Conservation (phyloP, 1,140 invertebrate species). For the Aradophagus sp. region DNA sequence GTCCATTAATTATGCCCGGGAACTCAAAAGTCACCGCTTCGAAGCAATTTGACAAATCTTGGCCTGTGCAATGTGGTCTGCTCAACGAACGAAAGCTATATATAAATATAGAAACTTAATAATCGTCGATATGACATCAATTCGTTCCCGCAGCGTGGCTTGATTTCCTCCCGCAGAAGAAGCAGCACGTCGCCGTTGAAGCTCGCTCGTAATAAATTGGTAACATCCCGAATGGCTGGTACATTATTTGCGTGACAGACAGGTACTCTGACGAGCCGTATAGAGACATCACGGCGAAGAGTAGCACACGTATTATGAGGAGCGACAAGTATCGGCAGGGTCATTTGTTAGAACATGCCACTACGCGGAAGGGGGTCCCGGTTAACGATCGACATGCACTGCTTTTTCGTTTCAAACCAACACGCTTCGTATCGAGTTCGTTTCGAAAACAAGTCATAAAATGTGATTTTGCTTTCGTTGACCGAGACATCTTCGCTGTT, state of each 20-base stretch:
- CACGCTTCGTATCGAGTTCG: slow-evolving; percentile 19
- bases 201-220: slow-evolving; percentile 41
- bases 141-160: slow-evolving; percentile 16
- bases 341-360: slow-evolving; percentile 57
- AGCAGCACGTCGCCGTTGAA: slow-evolving; percentile 4
- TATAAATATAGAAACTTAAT: no score
- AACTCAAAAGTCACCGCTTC: slow-evolving; percentile 22
- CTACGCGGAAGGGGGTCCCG: slow-evolving; percentile 50
- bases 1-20: slow-evolving; percentile 16
- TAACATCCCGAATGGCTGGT: slow-evolving; percentile 37
- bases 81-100: no score
- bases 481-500: no score
- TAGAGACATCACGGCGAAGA: slow-evolving; percentile 51
- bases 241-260: slow-evolving; percentile 49
- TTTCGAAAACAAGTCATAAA: slow-evolving; percentile 25
- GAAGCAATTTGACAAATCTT: slow-evolving; percentile 25
- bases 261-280: slow-evolving; percentile 31
- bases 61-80: no score
- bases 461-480: no score
- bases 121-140: slow-evolving; percentile 23
- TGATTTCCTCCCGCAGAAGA: background rate
- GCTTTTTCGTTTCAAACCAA: slow-evolving; percentile 36
- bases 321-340: slow-evolving; percentile 56
- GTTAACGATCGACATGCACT: slow-evolving; percentile 55
- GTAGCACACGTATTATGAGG: slow-evolving; percentile 46